Percentiles rank a stretch among this genome's conserved stretches.
These are phyloP conservation scores for Cylloceria caligata DNA, from an alignment of 2,888 invertebrate genomes.

Conservation along the genomic window DNA sequence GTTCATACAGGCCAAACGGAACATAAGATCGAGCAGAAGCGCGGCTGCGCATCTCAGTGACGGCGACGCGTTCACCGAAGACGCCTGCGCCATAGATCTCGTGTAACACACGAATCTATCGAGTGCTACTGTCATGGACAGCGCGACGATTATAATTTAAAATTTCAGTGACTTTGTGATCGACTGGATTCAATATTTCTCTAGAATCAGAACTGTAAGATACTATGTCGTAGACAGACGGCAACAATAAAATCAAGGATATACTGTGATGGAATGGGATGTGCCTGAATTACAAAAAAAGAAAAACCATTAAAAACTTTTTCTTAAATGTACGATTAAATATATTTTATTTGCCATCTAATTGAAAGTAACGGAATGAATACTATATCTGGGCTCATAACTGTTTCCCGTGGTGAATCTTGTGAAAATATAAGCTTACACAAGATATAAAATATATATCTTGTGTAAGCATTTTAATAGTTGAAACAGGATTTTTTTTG, in stretches of 20 bases:
- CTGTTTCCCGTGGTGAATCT: neutral
- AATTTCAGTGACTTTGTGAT: conserved; percentile 6
- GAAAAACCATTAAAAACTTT: neutral
- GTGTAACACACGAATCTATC: neutral
- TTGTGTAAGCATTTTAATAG: no score
- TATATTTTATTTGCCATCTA: neutral
- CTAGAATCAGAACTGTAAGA: neutral
- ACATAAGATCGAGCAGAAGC: conserved; percentile 58
- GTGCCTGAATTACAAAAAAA: neutral
- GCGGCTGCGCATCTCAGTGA: conserved; percentile 69
- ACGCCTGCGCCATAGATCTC: conserved; percentile 67
- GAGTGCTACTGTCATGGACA: neutral
- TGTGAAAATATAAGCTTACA: no score
- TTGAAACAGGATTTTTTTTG: neutral
- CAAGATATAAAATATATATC: no score
- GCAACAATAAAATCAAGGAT: no score
- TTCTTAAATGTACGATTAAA: neutral
- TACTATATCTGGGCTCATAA: neutral
- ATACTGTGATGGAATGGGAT: no score
- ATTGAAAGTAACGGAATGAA: neutral
- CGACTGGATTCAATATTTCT: neutral
- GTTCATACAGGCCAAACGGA: conserved; percentile 42
- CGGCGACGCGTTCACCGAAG: conserved; percentile 71
- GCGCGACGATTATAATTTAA: neutral
- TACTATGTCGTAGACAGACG: neutral